Conservation (phyloP, 2,113 vertebrate species). For the Alaudala cheleensis region DNA sequence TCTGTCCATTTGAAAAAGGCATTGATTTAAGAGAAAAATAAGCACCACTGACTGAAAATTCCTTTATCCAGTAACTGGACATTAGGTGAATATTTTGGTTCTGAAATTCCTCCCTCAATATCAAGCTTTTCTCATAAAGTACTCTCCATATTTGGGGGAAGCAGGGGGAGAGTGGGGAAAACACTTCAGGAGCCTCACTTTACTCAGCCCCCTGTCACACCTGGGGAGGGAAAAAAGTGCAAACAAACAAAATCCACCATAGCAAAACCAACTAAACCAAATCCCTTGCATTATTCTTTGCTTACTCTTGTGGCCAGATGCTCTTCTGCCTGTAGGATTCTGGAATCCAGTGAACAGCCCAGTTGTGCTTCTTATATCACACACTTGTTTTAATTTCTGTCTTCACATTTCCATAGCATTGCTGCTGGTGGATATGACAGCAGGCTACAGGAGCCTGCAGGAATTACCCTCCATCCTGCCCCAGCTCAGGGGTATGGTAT, state of each 20-base stretch:
- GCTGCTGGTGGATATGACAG: neutral
- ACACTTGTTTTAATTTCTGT: neutral
- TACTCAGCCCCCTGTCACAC: neutral
- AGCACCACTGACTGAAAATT: neutral
- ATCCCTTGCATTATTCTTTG: neutral
- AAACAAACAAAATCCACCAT: neutral
- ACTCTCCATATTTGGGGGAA: neutral
- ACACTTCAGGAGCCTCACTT: neutral
- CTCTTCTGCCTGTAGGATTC: neutral
- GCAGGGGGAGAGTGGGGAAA: neutral
- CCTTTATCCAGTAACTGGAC: neutral
- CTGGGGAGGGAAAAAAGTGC: fast-evolving
- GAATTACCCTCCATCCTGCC: neutral
- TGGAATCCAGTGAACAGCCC: neutral
- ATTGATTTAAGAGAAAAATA: neutral
- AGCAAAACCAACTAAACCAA: neutral
- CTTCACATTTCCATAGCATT: neutral
- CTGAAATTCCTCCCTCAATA: neutral
- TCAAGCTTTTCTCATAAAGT: neutral
- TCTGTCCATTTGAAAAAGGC: neutral
- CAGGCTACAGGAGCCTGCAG: neutral
- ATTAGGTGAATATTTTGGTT: neutral
- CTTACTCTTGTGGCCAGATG: neutral
- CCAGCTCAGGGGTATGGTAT: neutral
- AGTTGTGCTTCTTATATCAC: neutral